Evolutionary conservation across 2,797 vertebrate genomes (phyloP).

Genomic region (Etheostoma perlongum): DNA sequence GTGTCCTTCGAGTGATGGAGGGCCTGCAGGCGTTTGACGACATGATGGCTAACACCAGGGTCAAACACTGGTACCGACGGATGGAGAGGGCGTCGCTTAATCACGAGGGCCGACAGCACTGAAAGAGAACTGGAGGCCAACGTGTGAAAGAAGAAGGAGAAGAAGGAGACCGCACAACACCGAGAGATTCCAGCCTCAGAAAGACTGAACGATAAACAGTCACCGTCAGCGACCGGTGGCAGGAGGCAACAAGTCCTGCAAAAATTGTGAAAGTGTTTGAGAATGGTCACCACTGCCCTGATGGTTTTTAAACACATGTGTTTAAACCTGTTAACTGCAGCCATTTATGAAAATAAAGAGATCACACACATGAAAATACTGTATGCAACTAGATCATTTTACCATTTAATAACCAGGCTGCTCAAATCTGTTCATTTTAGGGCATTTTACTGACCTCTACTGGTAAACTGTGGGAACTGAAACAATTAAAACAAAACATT

Average conservation of each 20-base stretch:
- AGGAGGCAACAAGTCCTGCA: neutral
- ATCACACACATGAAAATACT: neutral
- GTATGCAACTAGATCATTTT: neutral
- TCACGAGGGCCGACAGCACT: conserved; percentile 56
- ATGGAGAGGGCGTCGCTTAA: conserved; percentile 87
- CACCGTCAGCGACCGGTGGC: neutral
- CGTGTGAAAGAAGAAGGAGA: too few relatives aligned
- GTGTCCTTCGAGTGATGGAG: conserved; percentile 95
- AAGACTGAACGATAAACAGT: conserved; percentile 12
- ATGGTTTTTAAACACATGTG: neutral
- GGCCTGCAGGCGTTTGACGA: conserved; percentile 94
- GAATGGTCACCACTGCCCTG: neutral
- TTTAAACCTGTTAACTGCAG: conserved; percentile 10
- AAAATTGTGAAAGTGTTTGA: too few relatives aligned
- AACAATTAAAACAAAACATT: neutral
- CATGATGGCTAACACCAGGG: conserved; percentile 93
- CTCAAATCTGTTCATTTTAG: neutral
- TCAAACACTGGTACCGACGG: conserved; percentile 91
- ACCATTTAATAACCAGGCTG: neutral
- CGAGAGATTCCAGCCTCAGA: conserved; percentile 19
- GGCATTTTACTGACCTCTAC: conserved; percentile 17
- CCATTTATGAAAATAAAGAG: neutral
- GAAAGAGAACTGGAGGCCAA: conserved; percentile 22
- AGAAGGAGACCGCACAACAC: neutral
- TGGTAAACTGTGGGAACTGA: conserved; percentile 16